phyloP scores from a whole-genome alignment of 2,113 vertebrate species.

The Saguinus midas region DNA sequence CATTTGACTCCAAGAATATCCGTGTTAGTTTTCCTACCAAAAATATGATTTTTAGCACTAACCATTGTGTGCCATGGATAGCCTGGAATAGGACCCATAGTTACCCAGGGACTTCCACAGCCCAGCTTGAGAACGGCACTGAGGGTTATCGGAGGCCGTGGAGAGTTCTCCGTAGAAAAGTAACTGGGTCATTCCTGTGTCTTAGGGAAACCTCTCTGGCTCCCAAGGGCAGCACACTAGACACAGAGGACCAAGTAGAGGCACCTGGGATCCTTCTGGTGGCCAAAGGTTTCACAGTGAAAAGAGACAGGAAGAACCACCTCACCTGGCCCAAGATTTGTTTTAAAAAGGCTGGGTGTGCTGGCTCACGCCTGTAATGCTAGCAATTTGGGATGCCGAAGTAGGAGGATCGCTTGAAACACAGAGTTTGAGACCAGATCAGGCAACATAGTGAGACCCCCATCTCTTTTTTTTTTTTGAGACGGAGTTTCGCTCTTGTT shows the following conservation, averaged over 20 bases:
- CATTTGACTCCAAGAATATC: neutral
- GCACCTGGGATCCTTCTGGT: neutral
- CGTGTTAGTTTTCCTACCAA: neutral
- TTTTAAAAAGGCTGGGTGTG: neutral
- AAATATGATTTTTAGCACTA: neutral
- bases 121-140: neutral
- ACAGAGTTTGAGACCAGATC: neutral
- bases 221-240: neutral
- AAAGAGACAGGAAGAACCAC: neutral
- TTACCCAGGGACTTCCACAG: neutral
- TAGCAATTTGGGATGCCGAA: neutral
- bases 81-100: neutral
- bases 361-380: neutral
- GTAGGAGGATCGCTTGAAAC: neutral
- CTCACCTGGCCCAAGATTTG: neutral
- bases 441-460: neutral
- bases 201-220: neutral
- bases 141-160: accelerated
- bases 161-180: neutral
- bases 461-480: too few relatives aligned
- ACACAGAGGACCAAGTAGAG: neutral
- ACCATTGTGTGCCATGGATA: neutral
- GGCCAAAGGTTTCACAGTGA: neutral
- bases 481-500: too few relatives aligned
- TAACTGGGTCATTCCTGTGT: neutral